Conservation (phyloP, 2,888 invertebrate species). For the Dendrolimus pini region DNA sequence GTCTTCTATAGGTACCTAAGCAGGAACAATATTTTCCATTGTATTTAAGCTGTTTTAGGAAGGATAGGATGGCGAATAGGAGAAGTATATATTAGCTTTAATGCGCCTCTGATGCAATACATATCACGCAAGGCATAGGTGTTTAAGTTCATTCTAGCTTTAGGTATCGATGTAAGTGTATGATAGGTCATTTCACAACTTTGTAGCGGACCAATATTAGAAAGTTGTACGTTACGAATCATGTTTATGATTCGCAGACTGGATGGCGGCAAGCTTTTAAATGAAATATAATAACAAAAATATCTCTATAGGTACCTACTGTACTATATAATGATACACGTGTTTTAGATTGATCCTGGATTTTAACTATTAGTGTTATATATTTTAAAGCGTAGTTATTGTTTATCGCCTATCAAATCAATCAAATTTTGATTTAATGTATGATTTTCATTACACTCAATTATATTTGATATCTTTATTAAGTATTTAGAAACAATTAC, state of each 20-base stretch:
- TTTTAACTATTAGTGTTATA: no score
- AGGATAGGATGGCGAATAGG: constrained; percentile 32
- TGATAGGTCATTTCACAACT: constrained; percentile 72
- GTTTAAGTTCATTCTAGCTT: constrained; percentile 66
- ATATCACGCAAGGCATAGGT: constrained; percentile 74
- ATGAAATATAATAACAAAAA: no score
- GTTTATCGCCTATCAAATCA: no score
- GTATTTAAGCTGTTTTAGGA: constrained; percentile 15
- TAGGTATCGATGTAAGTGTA: constrained; percentile 40
- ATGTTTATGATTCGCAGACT: constrained; percentile 17
- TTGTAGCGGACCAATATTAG: constrained; percentile 76
- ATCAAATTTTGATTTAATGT: no score
- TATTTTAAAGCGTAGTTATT: no score
- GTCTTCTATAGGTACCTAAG: constrained; percentile 24
- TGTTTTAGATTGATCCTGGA: no score
- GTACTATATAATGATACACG: no score
- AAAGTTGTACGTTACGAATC: constrained; percentile 69
- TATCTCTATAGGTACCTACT: no score
- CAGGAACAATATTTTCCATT: constrained; percentile 23
- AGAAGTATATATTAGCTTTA: constrained; percentile 48
- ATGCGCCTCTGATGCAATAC: constrained; percentile 71
- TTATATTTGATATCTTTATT: no score
- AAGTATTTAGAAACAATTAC: no score
- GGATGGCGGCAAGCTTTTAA: background rate
- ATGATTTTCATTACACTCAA: no score